A percentile compares a stretch with the other conserved stretches of the same genome.
Evolutionary conservation across 2,888 invertebrate species (phyloP).

Genomic region (Luffia ferchaultella): DNA sequence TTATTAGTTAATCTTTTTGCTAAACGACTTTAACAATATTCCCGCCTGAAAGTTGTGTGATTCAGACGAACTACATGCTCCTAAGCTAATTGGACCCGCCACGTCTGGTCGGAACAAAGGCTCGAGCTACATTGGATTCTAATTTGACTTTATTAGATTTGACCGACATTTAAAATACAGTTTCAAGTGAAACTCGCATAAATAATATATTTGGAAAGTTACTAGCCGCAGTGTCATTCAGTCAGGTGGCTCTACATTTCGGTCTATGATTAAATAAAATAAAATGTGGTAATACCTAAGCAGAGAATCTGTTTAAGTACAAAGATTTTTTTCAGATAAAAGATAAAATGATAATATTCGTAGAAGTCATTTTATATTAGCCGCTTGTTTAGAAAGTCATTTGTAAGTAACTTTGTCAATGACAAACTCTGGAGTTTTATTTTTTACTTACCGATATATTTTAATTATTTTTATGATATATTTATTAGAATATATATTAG

Average conservation of each 20-base stretch:
- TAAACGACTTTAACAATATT: background rate
- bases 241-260: background rate
- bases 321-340: no score
- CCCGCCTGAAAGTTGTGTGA: background rate
- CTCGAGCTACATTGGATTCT: conserved; percentile 40
- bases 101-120: conserved; percentile 8
- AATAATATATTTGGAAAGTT: background rate
- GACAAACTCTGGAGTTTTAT: no score
- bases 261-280: background rate
- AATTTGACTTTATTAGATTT: conserved; percentile 55
- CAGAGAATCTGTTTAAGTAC: no score
- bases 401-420: no score
- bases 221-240: background rate
- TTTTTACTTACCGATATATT: no score
- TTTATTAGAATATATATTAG: no score
- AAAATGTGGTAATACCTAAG: no score
- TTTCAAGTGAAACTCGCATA: background rate
- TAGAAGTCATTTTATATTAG: no score
- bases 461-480: no score
- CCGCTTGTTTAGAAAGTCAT: no score
- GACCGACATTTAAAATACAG: conserved; percentile 49
- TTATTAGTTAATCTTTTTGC: conserved; percentile 5
- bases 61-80: conserved; percentile 3
- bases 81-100: conserved; percentile 4
- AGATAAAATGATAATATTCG: no score